Conservation (phyloP, 2,113 vertebrate genomes). For the Danionella cerebrum region DNA sequence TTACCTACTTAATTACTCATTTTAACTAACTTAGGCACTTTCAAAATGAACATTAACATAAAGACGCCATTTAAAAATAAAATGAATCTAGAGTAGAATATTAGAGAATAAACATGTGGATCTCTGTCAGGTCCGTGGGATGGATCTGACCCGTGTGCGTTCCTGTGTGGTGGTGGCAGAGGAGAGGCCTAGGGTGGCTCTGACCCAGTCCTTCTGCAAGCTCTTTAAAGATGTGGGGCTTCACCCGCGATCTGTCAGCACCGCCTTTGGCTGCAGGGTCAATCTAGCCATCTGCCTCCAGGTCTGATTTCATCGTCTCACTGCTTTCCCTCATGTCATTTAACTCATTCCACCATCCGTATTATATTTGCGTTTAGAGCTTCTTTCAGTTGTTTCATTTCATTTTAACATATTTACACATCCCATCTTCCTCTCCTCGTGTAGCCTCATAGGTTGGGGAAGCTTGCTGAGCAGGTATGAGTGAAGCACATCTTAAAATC, state of each 20-base stretch:
- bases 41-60: too few species aligned
- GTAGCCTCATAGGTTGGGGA: constrained; percentile 95
- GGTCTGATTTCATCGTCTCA: constrained; percentile 55
- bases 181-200: constrained; percentile 84
- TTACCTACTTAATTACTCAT: too few species aligned
- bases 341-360: neutral
- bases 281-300: constrained; percentile 96
- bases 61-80: too few species aligned
- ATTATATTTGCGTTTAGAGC: neutral
- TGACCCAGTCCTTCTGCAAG: constrained; percentile 96
- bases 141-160: constrained; percentile 91
- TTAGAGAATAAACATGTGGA: neutral
- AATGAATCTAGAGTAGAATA: neutral
- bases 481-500: too few species aligned
- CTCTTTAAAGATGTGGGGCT: constrained; percentile 96
- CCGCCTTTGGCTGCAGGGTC: constrained; percentile 93
- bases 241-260: constrained; percentile 91
- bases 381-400: constrained; percentile 51
- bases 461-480: constrained; percentile 89
- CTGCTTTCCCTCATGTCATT: neutral
- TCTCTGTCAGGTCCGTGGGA: constrained; percentile 72
- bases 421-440: constrained; percentile 61
- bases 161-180: constrained; percentile 97
- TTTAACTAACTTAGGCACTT: too few species aligned
- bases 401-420: constrained; percentile 56